Conservation (phyloP, 2,888 invertebrate species). For the Brenthis ino region DNA sequence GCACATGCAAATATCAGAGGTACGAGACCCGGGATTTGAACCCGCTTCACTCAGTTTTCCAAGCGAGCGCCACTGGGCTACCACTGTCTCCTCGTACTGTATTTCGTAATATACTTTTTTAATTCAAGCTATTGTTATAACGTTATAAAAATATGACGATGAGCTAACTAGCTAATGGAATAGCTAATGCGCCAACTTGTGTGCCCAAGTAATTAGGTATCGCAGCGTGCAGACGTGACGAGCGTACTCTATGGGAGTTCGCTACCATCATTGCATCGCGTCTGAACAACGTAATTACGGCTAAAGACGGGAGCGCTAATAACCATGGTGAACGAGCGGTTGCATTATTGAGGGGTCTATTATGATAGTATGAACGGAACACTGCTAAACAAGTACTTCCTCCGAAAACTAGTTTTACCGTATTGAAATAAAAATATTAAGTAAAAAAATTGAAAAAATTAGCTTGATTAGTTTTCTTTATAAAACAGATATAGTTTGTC, state of each 20-base stretch:
- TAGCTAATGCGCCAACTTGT: conserved; percentile 11
- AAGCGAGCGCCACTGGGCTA: too few relatives aligned
- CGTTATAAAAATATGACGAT: background rate
- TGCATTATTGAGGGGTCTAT: conserved; percentile 15
- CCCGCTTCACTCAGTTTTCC: too few relatives aligned
- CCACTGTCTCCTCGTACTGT: too few relatives aligned
- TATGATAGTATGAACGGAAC: conserved; percentile 2
- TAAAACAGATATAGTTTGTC: too few relatives aligned
- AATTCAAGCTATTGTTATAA: background rate
- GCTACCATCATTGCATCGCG: conserved; percentile 25
- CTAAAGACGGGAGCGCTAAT: conserved; percentile 31
- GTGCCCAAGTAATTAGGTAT: conserved; percentile 19
- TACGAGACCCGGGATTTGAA: too few relatives aligned
- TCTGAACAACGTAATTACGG: conserved; percentile 37
- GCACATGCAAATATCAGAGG: too few relatives aligned
- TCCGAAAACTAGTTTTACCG: too few relatives aligned
- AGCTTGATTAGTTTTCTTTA: too few relatives aligned
- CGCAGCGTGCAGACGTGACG: conserved; percentile 18
- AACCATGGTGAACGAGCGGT: conserved; percentile 22
- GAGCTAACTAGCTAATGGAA: conserved; percentile 16
- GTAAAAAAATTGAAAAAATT: too few relatives aligned
- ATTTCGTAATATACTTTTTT: background rate
- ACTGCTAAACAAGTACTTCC: background rate
- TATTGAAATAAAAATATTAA: too few relatives aligned
- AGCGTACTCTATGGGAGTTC: conserved; percentile 15